phyloP scores from a whole-genome alignment of 2,113 vertebrate genomes.

The Oceanodroma tethys region DNA sequence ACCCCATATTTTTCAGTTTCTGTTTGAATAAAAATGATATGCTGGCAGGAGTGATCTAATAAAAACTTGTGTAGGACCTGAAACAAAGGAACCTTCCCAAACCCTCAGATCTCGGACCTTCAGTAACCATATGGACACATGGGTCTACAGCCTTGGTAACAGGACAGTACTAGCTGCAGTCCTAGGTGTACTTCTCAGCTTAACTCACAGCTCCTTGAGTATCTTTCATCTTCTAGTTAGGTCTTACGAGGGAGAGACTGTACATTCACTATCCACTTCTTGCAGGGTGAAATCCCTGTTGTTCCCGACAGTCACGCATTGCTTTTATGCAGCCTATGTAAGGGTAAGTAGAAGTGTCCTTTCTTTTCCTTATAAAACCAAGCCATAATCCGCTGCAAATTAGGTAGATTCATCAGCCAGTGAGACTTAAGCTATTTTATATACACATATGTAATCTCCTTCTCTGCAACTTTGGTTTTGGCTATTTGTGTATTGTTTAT shows the following conservation, averaged over 20 bases:
- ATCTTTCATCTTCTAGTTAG: neutral
- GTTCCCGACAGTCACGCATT: neutral
- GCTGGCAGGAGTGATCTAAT: neutral
- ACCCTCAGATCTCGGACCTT: neutral
- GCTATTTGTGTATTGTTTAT: neutral
- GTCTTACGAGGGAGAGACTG: neutral
- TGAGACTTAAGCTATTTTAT: neutral
- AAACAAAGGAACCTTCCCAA: neutral
- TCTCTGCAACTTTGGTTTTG: neutral
- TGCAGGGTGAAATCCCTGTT: neutral
- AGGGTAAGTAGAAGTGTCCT: too few species aligned
- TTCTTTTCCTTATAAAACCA: neutral
- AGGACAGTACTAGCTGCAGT: neutral
- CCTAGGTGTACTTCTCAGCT: neutral
- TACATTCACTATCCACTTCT: neutral
- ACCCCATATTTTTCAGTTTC: neutral
- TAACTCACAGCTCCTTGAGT: neutral
- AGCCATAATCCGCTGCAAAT: neutral
- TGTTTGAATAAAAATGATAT: neutral
- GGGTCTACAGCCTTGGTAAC: neutral
- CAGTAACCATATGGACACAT: rapidly evolving
- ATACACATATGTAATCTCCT: neutral
- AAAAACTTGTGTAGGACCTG: neutral
- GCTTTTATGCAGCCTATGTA: neutral
- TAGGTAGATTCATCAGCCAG: neutral